These are phyloP conservation scores for Asarcornis scutulata DNA, from an alignment of 2,113 vertebrate species.

Conservation along the genomic window DNA sequence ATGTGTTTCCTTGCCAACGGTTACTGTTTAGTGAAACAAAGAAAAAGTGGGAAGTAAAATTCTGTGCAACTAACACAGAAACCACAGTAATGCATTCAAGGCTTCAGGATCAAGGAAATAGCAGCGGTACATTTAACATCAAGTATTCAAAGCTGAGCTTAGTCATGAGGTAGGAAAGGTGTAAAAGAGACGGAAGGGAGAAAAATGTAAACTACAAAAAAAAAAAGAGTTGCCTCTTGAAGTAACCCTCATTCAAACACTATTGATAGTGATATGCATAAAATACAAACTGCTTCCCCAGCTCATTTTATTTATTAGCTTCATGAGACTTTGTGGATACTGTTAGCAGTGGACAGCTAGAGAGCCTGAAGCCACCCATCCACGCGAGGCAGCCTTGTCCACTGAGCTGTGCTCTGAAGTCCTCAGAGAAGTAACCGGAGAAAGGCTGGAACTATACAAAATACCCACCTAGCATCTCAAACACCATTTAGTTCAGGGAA, in stretches of 20 bases:
- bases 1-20: slow-evolving; percentile 64
- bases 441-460: neutral
- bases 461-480: neutral
- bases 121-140: neutral
- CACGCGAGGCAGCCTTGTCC: neutral
- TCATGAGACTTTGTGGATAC: neutral
- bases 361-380: slow-evolving; percentile 23
- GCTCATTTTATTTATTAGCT: neutral
- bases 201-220: neutral
- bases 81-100: neutral
- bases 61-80: slow-evolving; percentile 1
- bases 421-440: neutral
- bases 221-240: neutral
- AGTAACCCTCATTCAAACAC: neutral
- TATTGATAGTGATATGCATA: neutral
- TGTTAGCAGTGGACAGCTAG: neutral
- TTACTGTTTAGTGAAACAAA: slow-evolving; percentile 62
- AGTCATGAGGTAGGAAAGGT: neutral
- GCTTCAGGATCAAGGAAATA: neutral
- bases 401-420: neutral
- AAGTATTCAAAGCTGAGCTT: neutral
- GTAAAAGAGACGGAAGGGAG: neutral
- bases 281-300: neutral
- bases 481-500: neutral
- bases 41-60: neutral